Evolutionary conservation across 2,113 vertebrate species (phyloP), one percentile per base, ranked within the genome.

Genomic region (Nansenia antarctica): DNA sequence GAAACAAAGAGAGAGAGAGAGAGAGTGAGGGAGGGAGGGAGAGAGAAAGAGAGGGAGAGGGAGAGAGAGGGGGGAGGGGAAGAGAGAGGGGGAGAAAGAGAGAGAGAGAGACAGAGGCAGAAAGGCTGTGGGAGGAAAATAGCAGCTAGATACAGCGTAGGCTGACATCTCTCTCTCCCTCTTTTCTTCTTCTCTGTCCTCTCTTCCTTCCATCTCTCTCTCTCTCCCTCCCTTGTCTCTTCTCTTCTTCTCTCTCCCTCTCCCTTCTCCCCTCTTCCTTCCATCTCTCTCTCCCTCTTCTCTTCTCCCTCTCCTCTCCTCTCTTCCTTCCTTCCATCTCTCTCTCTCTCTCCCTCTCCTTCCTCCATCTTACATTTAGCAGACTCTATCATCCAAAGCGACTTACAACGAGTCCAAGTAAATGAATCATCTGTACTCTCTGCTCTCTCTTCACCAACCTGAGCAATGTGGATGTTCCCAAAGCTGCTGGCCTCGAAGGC

Each of bases 91-190:
- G 61, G 20, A 49, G 4, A n/a, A n/a, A 61, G 58, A 18, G 49
- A 53, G 62, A 37, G 74, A 62, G n/a, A n/a, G n/a, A n/a, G n/a
- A n/a, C n/a, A 79, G 76, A 79, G 87, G 81, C 78, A 85, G 82
- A 82, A 47, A 81, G 79, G 73, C 54, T 11, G 55, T 82, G 85
- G 86, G 88, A 90, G 86, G 74, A 84, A 61, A 84, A 80, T 86
- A 70, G 69, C 70, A 80, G 66, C 81, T 37, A 68, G 45, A 49
- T n/a, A 79, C 72, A 80, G 84, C 77, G 73, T 53, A 67, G 89
- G 81, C 64, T 87, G 82, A 85, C 76, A 83, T 85, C 75, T 80
- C 60, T 58, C 39, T 24, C 64, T 37, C 34, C 15, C 12, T 30
- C 9, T 24, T 24, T 12, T 60, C 18, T 37, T 32, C 18, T 39